Percentiles rank a stretch among this genome's conserved stretches.
These are phyloP conservation scores for Pristionchus exspectatus DNA, from an alignment of 2,888 invertebrate genomes.

Conservation along the genomic window DNA sequence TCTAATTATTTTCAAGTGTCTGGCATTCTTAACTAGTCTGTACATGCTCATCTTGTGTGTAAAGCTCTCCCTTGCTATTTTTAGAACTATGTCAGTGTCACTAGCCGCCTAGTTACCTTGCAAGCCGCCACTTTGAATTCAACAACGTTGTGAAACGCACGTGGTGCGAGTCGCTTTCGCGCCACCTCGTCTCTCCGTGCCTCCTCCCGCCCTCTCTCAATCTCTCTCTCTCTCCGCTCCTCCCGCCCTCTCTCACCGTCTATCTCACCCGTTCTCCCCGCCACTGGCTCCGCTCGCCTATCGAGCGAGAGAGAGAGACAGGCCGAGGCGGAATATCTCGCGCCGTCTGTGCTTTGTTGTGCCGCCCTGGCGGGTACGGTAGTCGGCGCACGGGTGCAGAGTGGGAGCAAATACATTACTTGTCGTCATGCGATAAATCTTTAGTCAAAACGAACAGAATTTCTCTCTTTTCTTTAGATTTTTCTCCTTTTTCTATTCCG, in stretches of 20 bases:
- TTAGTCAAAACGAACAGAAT: neutral
- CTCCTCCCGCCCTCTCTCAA: neutral
- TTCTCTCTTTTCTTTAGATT: neutral
- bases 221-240: neutral
- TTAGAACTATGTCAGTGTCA: neutral
- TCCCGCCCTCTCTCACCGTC: neutral
- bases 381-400: neutral
- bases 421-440: neutral
- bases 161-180: neutral
- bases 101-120: neutral
- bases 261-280: neutral
- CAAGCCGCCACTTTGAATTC: neutral
- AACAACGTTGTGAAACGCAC: slow-evolving; percentile 20
- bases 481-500: too few relatives aligned
- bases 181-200: neutral
- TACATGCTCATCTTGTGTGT: neutral
- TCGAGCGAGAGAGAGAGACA: slow-evolving; percentile 1
- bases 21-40: too few relatives aligned
- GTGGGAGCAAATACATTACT: neutral
- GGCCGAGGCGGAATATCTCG: neutral
- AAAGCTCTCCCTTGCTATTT: neutral
- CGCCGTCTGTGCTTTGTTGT: neutral
- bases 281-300: neutral
- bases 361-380: neutral
- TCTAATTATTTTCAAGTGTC: too few relatives aligned